These are phyloP conservation scores for Cosmia trapezina DNA, from an alignment of 2,888 invertebrate genomes.

Conservation along the genomic window DNA sequence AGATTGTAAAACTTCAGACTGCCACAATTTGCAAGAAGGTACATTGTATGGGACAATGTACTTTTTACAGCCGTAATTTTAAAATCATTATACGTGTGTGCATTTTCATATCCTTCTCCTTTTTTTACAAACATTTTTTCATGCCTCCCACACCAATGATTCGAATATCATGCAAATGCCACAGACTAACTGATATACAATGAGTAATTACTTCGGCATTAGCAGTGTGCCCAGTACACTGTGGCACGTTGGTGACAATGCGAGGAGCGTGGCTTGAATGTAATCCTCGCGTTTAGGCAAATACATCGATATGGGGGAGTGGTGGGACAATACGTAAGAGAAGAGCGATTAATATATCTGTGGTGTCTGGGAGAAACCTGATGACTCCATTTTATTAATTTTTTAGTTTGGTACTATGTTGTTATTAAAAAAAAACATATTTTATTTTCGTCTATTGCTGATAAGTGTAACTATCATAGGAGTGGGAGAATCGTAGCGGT, in stretches of 20 bases:
- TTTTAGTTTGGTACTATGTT: too few species aligned
- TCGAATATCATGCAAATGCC: constrained; percentile 45
- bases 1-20: too few species aligned
- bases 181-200: constrained; percentile 55
- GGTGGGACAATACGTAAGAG: too few species aligned
- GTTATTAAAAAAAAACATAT: too few species aligned
- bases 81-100: neutral
- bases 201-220: constrained; percentile 64
- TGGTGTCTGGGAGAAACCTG: too few species aligned
- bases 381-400: too few species aligned
- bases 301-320: constrained; percentile 54
- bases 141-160: constrained; percentile 28
- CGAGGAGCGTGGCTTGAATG: constrained; percentile 54
- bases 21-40: too few species aligned
- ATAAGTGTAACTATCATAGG: too few species aligned
- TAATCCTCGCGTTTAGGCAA: constrained; percentile 64
- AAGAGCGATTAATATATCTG: too few species aligned
- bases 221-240: constrained; percentile 39
- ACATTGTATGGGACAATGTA: too few species aligned
- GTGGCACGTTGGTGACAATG: constrained; percentile 53
- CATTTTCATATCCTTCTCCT: neutral
- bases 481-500: too few species aligned
- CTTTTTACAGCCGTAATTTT: neutral
- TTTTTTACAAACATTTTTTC: neutral
- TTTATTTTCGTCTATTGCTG: too few species aligned